These are phyloP conservation scores for Eonycteris spelaea DNA, from an alignment of 2,113 vertebrate species.

Conservation along the genomic window DNA sequence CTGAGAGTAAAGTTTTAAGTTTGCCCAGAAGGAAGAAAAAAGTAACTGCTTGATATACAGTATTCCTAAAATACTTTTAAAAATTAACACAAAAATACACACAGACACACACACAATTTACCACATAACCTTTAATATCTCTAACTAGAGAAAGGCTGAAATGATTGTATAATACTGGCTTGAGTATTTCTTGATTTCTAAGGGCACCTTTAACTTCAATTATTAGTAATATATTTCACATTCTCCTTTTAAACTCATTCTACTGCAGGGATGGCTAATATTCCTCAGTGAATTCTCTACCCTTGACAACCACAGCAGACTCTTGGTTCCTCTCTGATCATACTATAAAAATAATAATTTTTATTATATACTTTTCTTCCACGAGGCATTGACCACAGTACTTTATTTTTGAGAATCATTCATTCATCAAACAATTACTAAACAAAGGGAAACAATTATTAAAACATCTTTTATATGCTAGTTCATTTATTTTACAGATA, in stretches of 20 bases:
- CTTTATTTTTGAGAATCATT: constrained; percentile 10
- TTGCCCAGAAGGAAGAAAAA: neutral
- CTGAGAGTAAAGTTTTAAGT: neutral
- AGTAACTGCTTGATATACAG: neutral
- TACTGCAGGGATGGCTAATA: neutral
- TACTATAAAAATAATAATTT: neutral
- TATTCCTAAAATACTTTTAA: constrained; percentile 11
- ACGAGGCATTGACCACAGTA: neutral
- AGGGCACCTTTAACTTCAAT: neutral
- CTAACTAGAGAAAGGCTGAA: neutral
- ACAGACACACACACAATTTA: neutral
- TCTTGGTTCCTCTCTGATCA: neutral
- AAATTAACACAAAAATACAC: neutral
- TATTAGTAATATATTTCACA: neutral
- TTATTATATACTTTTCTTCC: neutral
- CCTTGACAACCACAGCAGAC: neutral
- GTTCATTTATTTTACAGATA: constrained; percentile 19
- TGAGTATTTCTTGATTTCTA: neutral
- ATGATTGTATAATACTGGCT: neutral
- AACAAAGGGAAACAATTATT: constrained; percentile 6
- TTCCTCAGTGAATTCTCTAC: neutral
- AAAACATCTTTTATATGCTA: neutral
- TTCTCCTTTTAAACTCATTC: neutral
- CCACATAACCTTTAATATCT: neutral
- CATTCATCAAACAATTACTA: constrained; percentile 35